Base-by-base conservation (phyloP, 2,888 invertebrate species). In the Palloptera scutellata region DNA sequence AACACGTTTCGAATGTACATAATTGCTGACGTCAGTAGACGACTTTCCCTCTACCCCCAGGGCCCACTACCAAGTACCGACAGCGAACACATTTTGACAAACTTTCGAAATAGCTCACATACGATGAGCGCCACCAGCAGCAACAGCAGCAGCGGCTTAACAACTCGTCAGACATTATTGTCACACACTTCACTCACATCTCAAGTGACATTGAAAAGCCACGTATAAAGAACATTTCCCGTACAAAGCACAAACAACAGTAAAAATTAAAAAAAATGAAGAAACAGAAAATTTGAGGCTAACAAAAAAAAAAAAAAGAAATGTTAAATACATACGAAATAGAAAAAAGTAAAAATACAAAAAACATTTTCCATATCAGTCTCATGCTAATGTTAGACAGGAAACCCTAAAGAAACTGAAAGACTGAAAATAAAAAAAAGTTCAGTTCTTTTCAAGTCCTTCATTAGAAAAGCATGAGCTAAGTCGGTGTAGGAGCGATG, bases 151-250 rank as follows among this genome's bases (percentile, higher is more conserved):
- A 63, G 63, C 58, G 53, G 59, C 61, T 68, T 58, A 68, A 58
- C 68, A 64, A 58, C 61, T 65, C 57, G 68, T 64, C 68, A 68
- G 68, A 68, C 68, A 65, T 68, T 65, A 68, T 68, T 68, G 68
- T 68, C 68, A 68, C 64, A 68, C 61, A 68, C 61, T 61, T 64
- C 68, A 59, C 65, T 65, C 61, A 65, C 64, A 68, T 58, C 68
- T 68, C 68, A 68, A 68, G 68, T 68, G 68, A 68, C 68, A 65
- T 68, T 65, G 65, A 68, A 68, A 68, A 62, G 61, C 65, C 61
- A 64, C 64, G 59, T 63, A 58, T 20, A 20, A 30, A 15, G 48
- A 48, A 60, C 60, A 60, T 60, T 45, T 60, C 60, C 48, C 48
- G 13, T 48, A 48, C 48, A 48, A 13, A 15, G 15, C 48, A 48